Conservation (phyloP, 1,140 invertebrate species). For the Bombyx mandarina region DNA sequence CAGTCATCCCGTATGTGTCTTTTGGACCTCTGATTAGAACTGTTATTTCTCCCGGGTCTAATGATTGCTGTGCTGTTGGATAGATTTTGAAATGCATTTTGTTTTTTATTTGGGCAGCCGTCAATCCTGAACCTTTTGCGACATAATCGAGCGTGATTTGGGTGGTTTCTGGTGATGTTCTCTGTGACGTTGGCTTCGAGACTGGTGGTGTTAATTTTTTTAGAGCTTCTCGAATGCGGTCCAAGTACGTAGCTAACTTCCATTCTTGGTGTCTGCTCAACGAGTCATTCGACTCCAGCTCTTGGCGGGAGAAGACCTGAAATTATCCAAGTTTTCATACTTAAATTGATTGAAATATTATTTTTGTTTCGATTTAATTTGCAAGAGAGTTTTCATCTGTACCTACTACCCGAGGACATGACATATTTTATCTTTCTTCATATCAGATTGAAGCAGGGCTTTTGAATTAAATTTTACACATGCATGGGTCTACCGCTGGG, state of each 20-base stretch:
- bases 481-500: too few relatives aligned
- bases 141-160: conserved; percentile 69
- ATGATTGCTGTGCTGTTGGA: conserved; percentile 61
- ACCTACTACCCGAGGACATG: too few relatives aligned
- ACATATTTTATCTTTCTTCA: too few relatives aligned
- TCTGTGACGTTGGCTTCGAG: conserved; percentile 42
- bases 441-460: too few relatives aligned
- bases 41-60: conserved; percentile 64
- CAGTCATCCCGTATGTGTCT: conserved; percentile 55
- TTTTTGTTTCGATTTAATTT: too few relatives aligned
- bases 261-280: conserved; percentile 68
- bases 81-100: conserved; percentile 69
- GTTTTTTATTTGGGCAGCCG: conserved; percentile 66
- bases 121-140: conserved; percentile 72
- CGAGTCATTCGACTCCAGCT: conserved; percentile 57
- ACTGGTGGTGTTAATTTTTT: conserved; percentile 52
- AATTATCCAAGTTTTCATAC: conserved; percentile 17
- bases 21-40: conserved; percentile 63
- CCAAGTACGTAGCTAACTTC: conserved; percentile 67
- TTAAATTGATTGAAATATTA: too few relatives aligned
- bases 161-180: conserved; percentile 32
- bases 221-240: conserved; percentile 60
- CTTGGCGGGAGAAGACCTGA: conserved; percentile 70
- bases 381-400: too few relatives aligned
- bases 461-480: too few relatives aligned